Conservation (phyloP, 2,797 vertebrate species). For the Cyclopterus lumpus region DNA sequence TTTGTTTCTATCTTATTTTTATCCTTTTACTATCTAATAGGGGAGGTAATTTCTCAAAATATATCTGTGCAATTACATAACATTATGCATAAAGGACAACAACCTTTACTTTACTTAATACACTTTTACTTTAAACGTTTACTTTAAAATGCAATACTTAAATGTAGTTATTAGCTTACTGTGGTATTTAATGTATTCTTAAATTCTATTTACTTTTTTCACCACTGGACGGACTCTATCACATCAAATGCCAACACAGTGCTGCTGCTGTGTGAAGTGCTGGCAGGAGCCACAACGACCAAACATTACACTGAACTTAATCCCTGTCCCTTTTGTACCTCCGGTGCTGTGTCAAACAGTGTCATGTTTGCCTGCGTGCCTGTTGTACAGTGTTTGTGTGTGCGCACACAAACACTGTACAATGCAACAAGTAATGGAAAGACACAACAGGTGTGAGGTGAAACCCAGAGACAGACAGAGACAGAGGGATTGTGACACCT, state of each 20-base stretch:
- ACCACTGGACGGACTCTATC: not conserved
- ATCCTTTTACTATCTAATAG: no score
- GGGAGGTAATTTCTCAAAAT: no score
- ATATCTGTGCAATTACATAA: no score
- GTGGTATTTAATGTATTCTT: not conserved
- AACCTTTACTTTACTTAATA: not conserved
- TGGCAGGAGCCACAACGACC: constrained; percentile 35
- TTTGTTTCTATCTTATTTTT: no score
- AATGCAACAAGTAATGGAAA: constrained; percentile 58
- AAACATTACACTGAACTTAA: constrained; percentile 45
- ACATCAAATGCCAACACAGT: constrained; percentile 10
- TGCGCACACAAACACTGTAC: constrained; percentile 5
- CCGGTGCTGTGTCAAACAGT: constrained; percentile 40
- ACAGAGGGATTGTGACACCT: constrained; percentile 51
- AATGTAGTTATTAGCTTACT: not conserved
- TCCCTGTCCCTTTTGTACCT: constrained; percentile 63
- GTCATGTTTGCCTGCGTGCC: constrained; percentile 65
- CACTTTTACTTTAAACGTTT: not conserved
- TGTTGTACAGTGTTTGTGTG: constrained; percentile 9
- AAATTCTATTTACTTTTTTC: not conserved
- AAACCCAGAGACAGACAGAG: constrained; percentile 58
- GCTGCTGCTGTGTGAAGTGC: constrained; percentile 31
- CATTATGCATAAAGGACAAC: not conserved
- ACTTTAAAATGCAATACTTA: not conserved
- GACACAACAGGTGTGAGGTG: constrained; percentile 64